Evolutionary conservation across 2,113 vertebrate genomes (phyloP).

Genomic region (Echinops telfairi): DNA sequence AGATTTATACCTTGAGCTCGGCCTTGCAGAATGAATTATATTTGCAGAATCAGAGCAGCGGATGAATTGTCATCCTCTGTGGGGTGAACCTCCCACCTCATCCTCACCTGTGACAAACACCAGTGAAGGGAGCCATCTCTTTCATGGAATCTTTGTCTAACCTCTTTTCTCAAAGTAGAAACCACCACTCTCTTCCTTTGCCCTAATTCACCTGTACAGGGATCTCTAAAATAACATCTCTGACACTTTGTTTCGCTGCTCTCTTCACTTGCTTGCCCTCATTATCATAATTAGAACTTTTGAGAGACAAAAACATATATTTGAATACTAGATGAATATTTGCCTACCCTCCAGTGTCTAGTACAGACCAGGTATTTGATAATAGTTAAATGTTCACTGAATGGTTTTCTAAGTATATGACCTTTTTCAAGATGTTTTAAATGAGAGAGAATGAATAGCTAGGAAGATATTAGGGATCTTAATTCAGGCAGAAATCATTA

Average conservation of each 20-base stretch:
- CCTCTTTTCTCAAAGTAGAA: not conserved
- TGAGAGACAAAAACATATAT: not conserved
- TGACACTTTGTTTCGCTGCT: not conserved
- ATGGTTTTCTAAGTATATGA: not conserved
- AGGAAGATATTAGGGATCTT: not conserved
- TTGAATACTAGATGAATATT: not conserved
- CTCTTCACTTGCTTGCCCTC: not conserved
- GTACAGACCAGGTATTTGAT: not conserved
- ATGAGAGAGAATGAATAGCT: not conserved
- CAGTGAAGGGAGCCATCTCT: not conserved
- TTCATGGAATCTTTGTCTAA: not conserved
- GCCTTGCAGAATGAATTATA: not conserved
- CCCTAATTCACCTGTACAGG: not conserved
- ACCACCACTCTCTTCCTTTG: not conserved
- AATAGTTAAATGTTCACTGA: not conserved
- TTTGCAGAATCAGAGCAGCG: not conserved
- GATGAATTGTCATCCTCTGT: too few relatives aligned
- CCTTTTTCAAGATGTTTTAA: not conserved
- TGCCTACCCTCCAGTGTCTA: not conserved
- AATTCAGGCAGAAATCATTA: not conserved
- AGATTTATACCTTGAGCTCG: not conserved
- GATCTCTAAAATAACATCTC: not conserved
- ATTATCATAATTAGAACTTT: not conserved
- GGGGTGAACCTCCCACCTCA: not conserved
- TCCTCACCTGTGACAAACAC: not conserved